phyloP scores from a whole-genome alignment of 2,888 invertebrate genomes.

The Drosophila setosimentum region DNA sequence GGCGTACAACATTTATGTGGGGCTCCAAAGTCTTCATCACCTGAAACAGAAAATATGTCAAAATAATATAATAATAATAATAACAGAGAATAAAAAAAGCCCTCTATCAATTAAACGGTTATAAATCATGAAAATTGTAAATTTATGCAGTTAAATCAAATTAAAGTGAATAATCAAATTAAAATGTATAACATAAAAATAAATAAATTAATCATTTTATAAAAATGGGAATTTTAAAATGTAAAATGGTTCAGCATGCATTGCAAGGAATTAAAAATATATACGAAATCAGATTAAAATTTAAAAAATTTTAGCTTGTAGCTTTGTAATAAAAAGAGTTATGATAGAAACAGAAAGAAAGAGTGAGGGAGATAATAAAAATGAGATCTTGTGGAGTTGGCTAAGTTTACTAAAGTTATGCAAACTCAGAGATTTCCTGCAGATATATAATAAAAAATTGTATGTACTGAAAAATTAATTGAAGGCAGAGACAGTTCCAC shows the following conservation, averaged over 20 bases:
- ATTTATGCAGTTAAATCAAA: neutral
- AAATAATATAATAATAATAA: neutral
- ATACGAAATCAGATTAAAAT: too few species aligned
- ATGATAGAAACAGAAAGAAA: neutral
- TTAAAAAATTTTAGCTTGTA: neutral
- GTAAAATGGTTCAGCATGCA: neutral
- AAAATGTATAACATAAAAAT: neutral
- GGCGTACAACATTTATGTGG: constrained; percentile 95
- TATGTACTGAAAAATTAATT: too few species aligned
- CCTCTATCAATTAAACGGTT: neutral
- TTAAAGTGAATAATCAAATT: neutral
- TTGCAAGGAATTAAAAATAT: neutral
- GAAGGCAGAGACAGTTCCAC: too few species aligned
- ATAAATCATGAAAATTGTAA: neutral
- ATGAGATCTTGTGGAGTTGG: neutral
- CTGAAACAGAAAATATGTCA: constrained; percentile 80
- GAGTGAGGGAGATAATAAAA: neutral
- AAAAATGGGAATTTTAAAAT: neutral
- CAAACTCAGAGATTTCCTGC: neutral
- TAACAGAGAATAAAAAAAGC: neutral
- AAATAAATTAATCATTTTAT: neutral
- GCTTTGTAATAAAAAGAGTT: neutral
- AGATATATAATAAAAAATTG: accelerated
- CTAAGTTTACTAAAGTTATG: neutral
- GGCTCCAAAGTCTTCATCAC: constrained; percentile 97